Conservation (phyloP, 2,113 vertebrate species). For the Brachypteracias leptosomus region DNA sequence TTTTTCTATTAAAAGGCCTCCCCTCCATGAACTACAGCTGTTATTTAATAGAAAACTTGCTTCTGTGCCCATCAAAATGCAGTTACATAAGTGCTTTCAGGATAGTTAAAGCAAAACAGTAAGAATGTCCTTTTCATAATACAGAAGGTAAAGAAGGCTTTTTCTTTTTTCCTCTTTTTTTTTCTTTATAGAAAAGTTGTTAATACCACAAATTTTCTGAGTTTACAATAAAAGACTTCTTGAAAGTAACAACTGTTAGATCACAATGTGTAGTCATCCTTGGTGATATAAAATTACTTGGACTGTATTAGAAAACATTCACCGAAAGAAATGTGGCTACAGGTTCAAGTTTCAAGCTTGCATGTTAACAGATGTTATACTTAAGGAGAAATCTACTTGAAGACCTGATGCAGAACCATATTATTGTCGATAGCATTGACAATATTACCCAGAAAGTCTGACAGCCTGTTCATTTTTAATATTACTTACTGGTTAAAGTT, state of each 20-base stretch:
- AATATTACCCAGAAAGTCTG: neutral
- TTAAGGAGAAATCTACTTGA: neutral
- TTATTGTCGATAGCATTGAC: neutral
- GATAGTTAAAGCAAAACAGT: neutral
- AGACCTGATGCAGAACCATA: neutral
- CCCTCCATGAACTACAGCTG: conserved; percentile 6
- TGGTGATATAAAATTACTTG: neutral
- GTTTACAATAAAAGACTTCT: conserved; percentile 24
- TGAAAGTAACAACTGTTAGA: conserved; percentile 21
- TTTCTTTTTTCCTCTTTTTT: neutral
- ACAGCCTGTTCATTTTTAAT: neutral
- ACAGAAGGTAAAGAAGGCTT: neutral
- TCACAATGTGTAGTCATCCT: neutral
- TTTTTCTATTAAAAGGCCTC: conserved; percentile 34
- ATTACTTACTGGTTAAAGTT: neutral
- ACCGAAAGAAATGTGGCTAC: neutral
- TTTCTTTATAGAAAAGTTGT: neutral
- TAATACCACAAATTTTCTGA: neutral
- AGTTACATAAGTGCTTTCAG: neutral
- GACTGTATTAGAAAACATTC: neutral
- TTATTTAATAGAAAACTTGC: conserved; percentile 13
- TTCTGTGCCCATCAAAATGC: neutral
- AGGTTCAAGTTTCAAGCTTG: neutral
- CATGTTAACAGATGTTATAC: neutral
- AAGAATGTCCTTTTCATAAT: neutral